Evolutionary conservation across 2,888 invertebrate species (phyloP).

Genomic region (Drosophila eohydei): DNA sequence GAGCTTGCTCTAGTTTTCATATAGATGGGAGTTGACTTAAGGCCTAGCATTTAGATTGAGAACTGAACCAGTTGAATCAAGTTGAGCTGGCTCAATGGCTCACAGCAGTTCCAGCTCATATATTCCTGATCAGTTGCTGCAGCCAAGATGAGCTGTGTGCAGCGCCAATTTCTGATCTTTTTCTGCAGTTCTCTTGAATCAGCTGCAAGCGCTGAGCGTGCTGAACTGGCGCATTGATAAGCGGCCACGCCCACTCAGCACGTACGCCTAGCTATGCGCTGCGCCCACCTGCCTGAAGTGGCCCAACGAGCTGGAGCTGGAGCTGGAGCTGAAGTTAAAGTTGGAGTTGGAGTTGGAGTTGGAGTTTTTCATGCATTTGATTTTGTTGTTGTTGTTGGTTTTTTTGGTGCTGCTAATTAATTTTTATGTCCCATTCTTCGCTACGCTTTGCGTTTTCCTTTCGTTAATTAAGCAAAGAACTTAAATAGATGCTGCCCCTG

Average conservation of each 20-base stretch:
- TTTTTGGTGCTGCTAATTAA: slow-evolving; percentile 68
- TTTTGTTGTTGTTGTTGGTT: slow-evolving; percentile 17
- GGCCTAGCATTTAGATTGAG: too few species aligned
- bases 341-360: background rate
- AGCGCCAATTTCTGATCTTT: too few species aligned
- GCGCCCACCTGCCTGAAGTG: slow-evolving; percentile 2
- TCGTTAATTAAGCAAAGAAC: slow-evolving; percentile 76
- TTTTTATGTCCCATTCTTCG: slow-evolving; percentile 73
- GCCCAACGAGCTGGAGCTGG: background rate
- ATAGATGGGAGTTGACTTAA: too few species aligned
- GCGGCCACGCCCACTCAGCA: slow-evolving; percentile 37
- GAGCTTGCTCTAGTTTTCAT: too few species aligned
- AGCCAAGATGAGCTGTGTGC: background rate
- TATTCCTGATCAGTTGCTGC: background rate
- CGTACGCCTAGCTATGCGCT: slow-evolving; percentile 4
- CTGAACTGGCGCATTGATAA: slow-evolving; percentile 11
- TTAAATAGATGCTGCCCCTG: slow-evolving; percentile 57
- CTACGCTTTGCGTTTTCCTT: slow-evolving; percentile 68
- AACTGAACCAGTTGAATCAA: too few species aligned
- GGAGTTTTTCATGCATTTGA: slow-evolving; percentile 24
- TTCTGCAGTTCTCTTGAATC: too few species aligned
- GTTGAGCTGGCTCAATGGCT: too few species aligned
- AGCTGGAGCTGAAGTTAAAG: background rate
- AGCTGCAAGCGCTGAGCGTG: background rate
- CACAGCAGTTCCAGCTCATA: too few species aligned